Base-by-base conservation (phyloP, 2,888 invertebrate species). In the Odontothrips loti region DNA sequence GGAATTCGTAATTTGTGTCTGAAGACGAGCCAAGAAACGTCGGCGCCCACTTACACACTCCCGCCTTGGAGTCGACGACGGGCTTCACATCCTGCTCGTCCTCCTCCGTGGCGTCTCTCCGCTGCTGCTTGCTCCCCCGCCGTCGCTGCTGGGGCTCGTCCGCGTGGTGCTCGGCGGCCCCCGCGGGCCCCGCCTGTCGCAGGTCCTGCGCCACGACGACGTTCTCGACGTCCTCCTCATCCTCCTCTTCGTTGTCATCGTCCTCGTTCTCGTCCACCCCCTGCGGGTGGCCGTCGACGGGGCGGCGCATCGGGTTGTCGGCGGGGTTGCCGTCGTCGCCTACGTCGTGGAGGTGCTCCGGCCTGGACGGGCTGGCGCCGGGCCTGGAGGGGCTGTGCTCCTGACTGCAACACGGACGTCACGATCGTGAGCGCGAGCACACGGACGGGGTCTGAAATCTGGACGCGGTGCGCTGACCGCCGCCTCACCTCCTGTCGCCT, bases 211-310 rank as follows among this genome's bases (percentile, higher is more conserved):
- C 82, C 80, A 81, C 80, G 79, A 80, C 81, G 27, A 80, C 79
- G 34, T 80, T 81, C 68, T 79, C 82, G 80, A 82, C 79, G 79
- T 86, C 86, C 85, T 86, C 85, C 85, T 85, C 85, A 84, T 84
- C 84, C 84, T 84, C 84, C 84, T 84, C 84, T 83, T 83, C 84
- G 83, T 83, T 84, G 85, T 85, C 84, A 83, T 83, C 83, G 84
- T 85, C 85, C 58, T 58, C 51, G 4, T 51, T 17, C 51, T 51
- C 58, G 58, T 58, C 58, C 58, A 6, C 58, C 58, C 84, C 84
- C 80, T 80, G 80, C 82, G 51, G 82, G 80, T 63, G 79, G 80
- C 79, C 79, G 63, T 23, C 80, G 81, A 79, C 83, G 81, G 83
- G 81, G 58, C n/a, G n/a, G n/a, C n/a, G n/a, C n/a, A n/a, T n/a